Percentiles rank a stretch among this genome's conserved stretches.
These are phyloP conservation scores for Hermaeophaga mercurialis DNA, from an alignment of 2,888 invertebrate species.

Conservation along the genomic window DNA sequence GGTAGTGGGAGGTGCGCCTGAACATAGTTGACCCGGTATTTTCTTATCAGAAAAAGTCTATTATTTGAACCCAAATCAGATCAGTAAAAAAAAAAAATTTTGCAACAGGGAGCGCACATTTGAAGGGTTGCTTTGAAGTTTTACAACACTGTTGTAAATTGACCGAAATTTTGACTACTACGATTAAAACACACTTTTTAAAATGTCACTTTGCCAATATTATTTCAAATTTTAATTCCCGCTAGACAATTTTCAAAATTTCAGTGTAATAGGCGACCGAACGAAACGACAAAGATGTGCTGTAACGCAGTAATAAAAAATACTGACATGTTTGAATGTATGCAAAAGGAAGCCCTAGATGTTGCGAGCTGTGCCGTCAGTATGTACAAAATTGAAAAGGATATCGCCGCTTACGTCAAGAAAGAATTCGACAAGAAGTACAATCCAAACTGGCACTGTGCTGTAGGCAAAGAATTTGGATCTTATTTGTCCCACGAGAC, in stretches of 20 bases:
- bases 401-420: constrained; percentile 2
- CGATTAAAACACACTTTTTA: too few species aligned
- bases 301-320: neutral
- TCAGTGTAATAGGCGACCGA: neutral
- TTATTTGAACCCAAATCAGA: too few species aligned
- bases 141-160: too few species aligned
- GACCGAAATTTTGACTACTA: too few species aligned
- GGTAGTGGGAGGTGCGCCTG: too few species aligned
- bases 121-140: too few species aligned
- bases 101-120: too few species aligned
- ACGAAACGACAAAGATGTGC: neutral
- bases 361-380: neutral
- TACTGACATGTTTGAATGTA: constrained; percentile 4
- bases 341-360: constrained; percentile 6
- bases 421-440: constrained; percentile 8
- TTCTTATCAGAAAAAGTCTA: too few species aligned
- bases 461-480: neutral
- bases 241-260: neutral
- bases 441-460: neutral
- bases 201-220: too few species aligned
- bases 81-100: too few species aligned
- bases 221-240: too few species aligned
- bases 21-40: too few species aligned
- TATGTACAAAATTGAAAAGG: constrained; percentile 2
- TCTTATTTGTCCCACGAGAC: constrained; percentile 3